Percentiles rank a stretch among this genome's conserved stretches.
Conservation (phyloP, 2,113 vertebrate genomes). For the Haemorhous mexicanus region DNA sequence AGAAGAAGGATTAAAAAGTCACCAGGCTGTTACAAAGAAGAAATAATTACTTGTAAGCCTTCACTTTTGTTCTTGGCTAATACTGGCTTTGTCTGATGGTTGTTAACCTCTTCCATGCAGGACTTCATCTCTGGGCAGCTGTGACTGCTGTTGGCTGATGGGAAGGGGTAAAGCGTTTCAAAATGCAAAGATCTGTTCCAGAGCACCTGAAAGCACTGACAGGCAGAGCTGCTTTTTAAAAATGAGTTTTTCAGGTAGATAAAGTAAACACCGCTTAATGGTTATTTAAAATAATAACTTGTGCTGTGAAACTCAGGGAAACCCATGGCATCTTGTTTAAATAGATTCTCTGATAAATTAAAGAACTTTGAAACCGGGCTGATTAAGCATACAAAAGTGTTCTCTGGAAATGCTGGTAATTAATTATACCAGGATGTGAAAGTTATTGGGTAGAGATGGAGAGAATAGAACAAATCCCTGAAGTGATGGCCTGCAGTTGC, state of each 20-base stretch:
- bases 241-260: neutral
- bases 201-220: neutral
- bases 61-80: constrained; percentile 43
- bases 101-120: neutral
- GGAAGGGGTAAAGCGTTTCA: neutral
- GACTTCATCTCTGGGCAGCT: neutral
- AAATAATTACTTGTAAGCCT: constrained; percentile 40
- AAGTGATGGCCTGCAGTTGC: neutral
- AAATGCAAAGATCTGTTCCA: neutral
- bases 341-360: neutral
- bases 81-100: neutral
- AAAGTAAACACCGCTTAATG: neutral
- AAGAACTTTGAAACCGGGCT: neutral
- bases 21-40: constrained; percentile 38
- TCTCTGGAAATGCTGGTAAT: neutral
- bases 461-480: neutral
- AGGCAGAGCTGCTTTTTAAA: neutral
- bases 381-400: neutral
- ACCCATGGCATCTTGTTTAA: neutral
- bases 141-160: neutral
- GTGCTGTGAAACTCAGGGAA: neutral
- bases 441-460: neutral
- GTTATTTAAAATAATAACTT: neutral
- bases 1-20: constrained; percentile 51
- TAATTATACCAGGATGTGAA: neutral